A percentile compares a stretch with the other conserved stretches of the same genome.
phyloP scores from a whole-genome alignment of 2,113 vertebrate species.

The Chaetodon trifascialis region DNA sequence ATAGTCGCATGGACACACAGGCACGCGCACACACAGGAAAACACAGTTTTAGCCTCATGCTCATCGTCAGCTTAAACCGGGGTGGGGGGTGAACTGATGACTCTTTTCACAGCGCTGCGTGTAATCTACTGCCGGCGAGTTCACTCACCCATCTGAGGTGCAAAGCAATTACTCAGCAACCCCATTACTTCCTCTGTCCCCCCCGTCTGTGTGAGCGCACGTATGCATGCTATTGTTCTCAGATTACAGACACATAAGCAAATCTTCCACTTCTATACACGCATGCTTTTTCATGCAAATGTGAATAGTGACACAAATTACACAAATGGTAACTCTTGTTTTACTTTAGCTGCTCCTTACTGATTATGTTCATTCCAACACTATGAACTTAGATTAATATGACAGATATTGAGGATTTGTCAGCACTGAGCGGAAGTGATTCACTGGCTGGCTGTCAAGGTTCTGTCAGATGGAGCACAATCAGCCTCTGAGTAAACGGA shows the following conservation, averaged over 20 bases:
- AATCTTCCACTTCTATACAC: slow-evolving; percentile 38
- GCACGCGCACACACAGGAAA: neutral
- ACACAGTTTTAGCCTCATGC: no score
- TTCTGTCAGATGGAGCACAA: neutral
- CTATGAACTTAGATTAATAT: neutral
- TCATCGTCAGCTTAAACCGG: slow-evolving; percentile 19
- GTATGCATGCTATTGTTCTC: slow-evolving; percentile 58
- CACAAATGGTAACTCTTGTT: neutral
- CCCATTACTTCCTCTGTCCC: slow-evolving; percentile 32
- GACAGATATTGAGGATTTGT: neutral
- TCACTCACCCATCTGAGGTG: slow-evolving; percentile 61
- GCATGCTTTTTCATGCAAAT: slow-evolving; percentile 45
- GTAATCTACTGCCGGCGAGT: slow-evolving; percentile 60
- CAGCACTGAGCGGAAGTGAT: neutral
- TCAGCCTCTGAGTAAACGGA: neutral
- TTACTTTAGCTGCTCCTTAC: neutral
- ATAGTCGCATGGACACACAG: neutral
- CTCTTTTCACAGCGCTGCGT: slow-evolving; percentile 36
- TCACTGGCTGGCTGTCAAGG: neutral
- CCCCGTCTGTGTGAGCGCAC: slow-evolving; percentile 14
- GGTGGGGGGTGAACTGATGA: slow-evolving; percentile 32
- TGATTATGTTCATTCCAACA: neutral
- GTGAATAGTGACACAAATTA: slow-evolving; percentile 14
- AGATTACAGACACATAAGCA: slow-evolving; percentile 53
- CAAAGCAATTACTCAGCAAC: slow-evolving; percentile 71